Base-by-base conservation (phyloP, 2,797 vertebrate genomes). In the Falco peregrinus region DNA sequence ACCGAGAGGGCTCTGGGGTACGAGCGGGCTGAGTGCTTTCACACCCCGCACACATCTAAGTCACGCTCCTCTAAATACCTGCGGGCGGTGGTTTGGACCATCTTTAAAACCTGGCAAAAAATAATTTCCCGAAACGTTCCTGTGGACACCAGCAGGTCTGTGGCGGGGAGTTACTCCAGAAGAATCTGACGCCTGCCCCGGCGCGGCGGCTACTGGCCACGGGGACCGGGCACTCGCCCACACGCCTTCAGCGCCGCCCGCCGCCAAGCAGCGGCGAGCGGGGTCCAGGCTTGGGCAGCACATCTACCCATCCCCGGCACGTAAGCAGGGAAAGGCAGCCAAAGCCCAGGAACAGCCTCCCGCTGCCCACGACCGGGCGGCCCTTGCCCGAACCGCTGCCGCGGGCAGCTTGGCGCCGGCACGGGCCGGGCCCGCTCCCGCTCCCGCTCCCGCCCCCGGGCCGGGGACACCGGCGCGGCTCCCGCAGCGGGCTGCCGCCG, bases 141-240 rank as follows among this genome's bases (percentile, higher is more conserved):
- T 0, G 22, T 1, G 59, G 37, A 16, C 9, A 2, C 7, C 60
- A 9, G 37, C 18, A 8, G 61, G 20, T n/a, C 48, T 10, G n/a
- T 8, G 15, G 9, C 0, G 65, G 35, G 21, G 50, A 63, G 2
- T 5, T 6, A 13, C 35, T 5, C 1, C 5, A 2, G 45, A 9
- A 47, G 37, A 51, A 9, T 1, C 18, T 5, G 33, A 4, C 7
- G 16, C 12, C 41, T 11, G 21, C 53, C 2, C 21, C 5, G 3
- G 25, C 13, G 6, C 19, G 12, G 24, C 16, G 3, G 8, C 3
- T 5, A 5, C 2, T 9, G 37, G 56, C 43, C 29, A 2, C 1
- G 17, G 29, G 31, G 51, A 31, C n/a, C 0, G 10, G 51, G 3
- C 41, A 2, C 20, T 29, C 4, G 7, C n/a, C 11, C 54, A 4